Conservation (phyloP, 1,140 invertebrate species). For the Drosophila ambigua region DNA sequence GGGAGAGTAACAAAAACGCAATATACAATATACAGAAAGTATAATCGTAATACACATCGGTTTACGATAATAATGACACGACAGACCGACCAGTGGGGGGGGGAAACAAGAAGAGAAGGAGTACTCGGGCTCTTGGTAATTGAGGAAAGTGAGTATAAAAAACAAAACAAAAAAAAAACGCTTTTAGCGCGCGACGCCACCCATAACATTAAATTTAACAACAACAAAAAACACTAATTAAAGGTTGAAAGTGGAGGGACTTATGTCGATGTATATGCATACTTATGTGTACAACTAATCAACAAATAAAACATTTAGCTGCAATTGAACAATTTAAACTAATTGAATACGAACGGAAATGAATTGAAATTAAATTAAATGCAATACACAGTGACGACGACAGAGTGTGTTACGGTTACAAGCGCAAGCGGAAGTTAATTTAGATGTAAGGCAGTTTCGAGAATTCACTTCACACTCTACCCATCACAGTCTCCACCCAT, state of each 20-base stretch:
- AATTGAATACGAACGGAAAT: slow-evolving; percentile 54
- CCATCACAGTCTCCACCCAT: too few species aligned
- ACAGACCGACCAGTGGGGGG: background rate
- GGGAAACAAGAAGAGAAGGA: slow-evolving; percentile 1
- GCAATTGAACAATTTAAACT: slow-evolving; percentile 71
- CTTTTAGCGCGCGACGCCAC: slow-evolving; percentile 77
- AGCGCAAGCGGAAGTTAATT: too few species aligned
- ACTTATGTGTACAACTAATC: slow-evolving; percentile 65
- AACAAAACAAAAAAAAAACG: slow-evolving; percentile 38
- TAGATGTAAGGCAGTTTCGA: too few species aligned
- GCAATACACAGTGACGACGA: slow-evolving; percentile 10
- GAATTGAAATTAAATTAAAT: slow-evolving; percentile 11
- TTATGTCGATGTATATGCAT: slow-evolving; percentile 39
- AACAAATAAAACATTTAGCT: slow-evolving; percentile 63
- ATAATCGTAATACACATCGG: too few species aligned
- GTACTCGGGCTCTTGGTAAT: background rate
- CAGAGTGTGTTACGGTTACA: too few species aligned
- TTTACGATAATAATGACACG: background rate
- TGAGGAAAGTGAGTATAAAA: background rate
- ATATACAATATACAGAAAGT: slow-evolving; percentile 29
- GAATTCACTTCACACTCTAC: too few species aligned
- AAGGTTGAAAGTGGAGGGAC: slow-evolving; percentile 12
- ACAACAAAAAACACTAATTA: slow-evolving; percentile 10
- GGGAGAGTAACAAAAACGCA: slow-evolving; percentile 33
- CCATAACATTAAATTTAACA: slow-evolving; percentile 58